phyloP scores from a whole-genome alignment of 2,888 invertebrate genomes.

The Isoperla grammatica region DNA sequence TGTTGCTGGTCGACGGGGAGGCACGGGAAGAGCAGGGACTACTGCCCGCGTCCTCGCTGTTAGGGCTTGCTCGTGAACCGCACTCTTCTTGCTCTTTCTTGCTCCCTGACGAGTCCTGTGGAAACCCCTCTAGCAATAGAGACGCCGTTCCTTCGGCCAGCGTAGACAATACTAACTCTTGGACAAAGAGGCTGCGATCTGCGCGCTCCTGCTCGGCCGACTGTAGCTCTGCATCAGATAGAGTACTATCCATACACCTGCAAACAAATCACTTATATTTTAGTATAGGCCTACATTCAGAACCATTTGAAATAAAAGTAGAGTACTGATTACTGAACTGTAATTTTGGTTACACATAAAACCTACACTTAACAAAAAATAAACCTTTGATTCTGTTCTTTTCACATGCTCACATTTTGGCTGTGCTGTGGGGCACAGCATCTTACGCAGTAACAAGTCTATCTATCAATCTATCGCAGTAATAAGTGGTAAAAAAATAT shows the following conservation, averaged over 20 bases:
- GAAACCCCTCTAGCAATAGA: slow-evolving; percentile 20
- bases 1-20: slow-evolving; percentile 24
- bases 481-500: too few species aligned
- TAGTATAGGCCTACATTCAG: not conserved
- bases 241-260: slow-evolving; percentile 52
- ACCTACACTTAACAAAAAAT: too few species aligned
- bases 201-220: slow-evolving; percentile 53
- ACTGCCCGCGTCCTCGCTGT: slow-evolving; percentile 19
- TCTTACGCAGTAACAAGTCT: too few species aligned
- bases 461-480: too few species aligned
- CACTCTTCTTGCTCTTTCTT: slow-evolving; percentile 23
- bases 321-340: too few species aligned
- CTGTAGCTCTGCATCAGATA: slow-evolving; percentile 53
- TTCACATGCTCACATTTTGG: not conserved
- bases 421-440: too few species aligned
- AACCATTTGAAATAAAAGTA: too few species aligned
- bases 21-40: slow-evolving; percentile 24
- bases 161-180: slow-evolving; percentile 61
- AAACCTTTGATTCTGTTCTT: too few species aligned
- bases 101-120: slow-evolving; percentile 21
- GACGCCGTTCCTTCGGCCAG: slow-evolving; percentile 41
- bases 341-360: too few species aligned
- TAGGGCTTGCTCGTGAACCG: slow-evolving; percentile 19
- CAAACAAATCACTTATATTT: slow-evolving; percentile 35
- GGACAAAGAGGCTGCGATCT: slow-evolving; percentile 62